Conservation (phyloP, 2,113 vertebrate genomes). For the Diadophis punctatus region DNA sequence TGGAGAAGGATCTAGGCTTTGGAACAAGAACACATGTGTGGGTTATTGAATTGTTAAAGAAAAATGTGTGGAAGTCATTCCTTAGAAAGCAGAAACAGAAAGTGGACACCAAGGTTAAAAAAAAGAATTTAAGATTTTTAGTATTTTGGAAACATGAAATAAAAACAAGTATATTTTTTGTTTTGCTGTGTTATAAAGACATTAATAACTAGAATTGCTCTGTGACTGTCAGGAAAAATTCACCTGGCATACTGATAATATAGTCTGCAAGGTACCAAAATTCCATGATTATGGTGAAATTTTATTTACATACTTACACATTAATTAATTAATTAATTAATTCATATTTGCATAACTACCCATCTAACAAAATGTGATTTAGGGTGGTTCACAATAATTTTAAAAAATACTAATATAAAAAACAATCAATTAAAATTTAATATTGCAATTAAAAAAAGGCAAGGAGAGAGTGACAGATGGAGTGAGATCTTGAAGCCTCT, state of each 20-base stretch:
- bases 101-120: background rate
- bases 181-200: background rate
- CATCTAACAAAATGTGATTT: background rate
- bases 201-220: background rate
- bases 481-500: background rate
- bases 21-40: background rate
- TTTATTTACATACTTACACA: background rate
- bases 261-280: background rate
- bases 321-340: too few relatives aligned
- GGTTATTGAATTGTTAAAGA: background rate
- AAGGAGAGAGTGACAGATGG: background rate
- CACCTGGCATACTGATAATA: background rate
- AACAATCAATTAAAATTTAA: background rate
- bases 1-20: background rate
- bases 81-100: background rate
- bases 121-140: background rate
- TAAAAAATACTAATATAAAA: background rate
- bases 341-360: background rate
- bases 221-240: background rate
- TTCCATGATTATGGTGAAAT: background rate
- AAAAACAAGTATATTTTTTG: background rate
- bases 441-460: background rate
- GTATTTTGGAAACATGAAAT: background rate
- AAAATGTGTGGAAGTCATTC: background rate
- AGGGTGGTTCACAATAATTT: background rate